phyloP scores from a whole-genome alignment of 2,888 invertebrate species.

The Tiliacea aurago region DNA sequence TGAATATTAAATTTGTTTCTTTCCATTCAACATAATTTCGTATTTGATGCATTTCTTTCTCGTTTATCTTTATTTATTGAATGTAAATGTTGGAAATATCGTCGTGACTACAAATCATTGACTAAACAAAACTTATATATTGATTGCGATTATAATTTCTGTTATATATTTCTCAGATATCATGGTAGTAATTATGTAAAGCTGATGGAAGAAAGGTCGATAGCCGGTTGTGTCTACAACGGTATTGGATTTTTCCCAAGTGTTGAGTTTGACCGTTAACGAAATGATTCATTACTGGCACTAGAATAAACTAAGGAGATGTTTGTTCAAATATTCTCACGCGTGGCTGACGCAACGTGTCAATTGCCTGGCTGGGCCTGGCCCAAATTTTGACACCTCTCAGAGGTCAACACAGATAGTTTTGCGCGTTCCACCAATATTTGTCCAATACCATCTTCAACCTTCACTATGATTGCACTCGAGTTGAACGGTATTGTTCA shows the following conservation, averaged over 20 bases:
- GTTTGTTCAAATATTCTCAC: constrained; percentile 90
- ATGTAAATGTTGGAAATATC: constrained; percentile 56
- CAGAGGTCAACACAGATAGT: constrained; percentile 84
- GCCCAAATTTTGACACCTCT: constrained; percentile 87
- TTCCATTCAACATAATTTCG: constrained; percentile 59
- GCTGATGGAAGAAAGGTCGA: constrained; percentile 77
- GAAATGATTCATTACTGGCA: constrained; percentile 88
- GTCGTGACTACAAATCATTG: constrained; percentile 59
- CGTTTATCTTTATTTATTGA: constrained; percentile 53
- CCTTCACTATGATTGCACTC: constrained; percentile 74
- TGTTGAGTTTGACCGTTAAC: constrained; percentile 85
- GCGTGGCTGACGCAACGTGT: constrained; percentile 83
- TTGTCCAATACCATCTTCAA: constrained; percentile 79
- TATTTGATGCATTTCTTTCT: constrained; percentile 59
- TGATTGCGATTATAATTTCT: constrained; percentile 66
- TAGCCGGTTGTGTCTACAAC: constrained; percentile 75
- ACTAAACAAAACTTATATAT: constrained; percentile 62
- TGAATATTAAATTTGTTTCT: constrained; percentile 46
- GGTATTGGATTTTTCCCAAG: constrained; percentile 81
- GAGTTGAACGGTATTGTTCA: constrained; percentile 69
- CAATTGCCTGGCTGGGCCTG: constrained; percentile 82
- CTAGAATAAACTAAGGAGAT: constrained; percentile 86
- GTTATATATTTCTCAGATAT: constrained; percentile 71
- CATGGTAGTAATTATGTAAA: constrained; percentile 81
- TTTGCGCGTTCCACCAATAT: constrained; percentile 82